Base-by-base conservation (phyloP, 2,797 vertebrate genomes). In the Cheirogaleus major region DNA sequence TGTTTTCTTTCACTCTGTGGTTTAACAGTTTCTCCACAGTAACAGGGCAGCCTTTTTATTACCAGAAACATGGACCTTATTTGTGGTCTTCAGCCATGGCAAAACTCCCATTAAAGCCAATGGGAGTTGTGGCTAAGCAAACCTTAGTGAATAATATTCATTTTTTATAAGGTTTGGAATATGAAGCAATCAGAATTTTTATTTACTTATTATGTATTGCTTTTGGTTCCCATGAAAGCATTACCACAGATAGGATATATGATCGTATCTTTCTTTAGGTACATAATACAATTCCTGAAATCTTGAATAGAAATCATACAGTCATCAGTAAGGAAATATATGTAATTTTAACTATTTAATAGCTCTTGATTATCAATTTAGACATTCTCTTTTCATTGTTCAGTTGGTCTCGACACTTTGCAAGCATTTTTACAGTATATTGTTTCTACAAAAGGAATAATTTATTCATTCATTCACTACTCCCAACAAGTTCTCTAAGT, bases 1-100 rank as follows among this genome's bases (percentile, higher is more conserved):
- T 97, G 95, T 97, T 97, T 97, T 95, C 92, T 95, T 97, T 97
- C 73, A 59, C 88, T 88, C 94, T 96, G 96, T 70, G 96, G 95
- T 95, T 96, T 96, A 93, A 84, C 96, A 96, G 96, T 95, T 95
- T 97, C 96, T 95, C 94, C 91, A 59, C 93, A 89, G 88, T 43
- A 91, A 95, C 81, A 93, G 96, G 92, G 92, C 69, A 86, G 88
- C 14, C 95, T 95, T 95, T 96, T 84, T 94, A 95, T 95, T 76
- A 96, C 76, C 95, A 96, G 95, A 95, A 97, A 70, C 86, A 59
- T 25, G 93, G 95, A 18, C 52, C 95, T 86, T 92, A 55, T 95
- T 97, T 97, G 95, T 89, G 95, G 92, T 83, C 95, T 72, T 91
- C 13, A 32, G 73, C 67, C 81, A 80, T 91, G 88, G 95, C 92